These are phyloP conservation scores for Platerodrilus igneus DNA, from an alignment of 2,888 invertebrate species.

Conservation along the genomic window DNA sequence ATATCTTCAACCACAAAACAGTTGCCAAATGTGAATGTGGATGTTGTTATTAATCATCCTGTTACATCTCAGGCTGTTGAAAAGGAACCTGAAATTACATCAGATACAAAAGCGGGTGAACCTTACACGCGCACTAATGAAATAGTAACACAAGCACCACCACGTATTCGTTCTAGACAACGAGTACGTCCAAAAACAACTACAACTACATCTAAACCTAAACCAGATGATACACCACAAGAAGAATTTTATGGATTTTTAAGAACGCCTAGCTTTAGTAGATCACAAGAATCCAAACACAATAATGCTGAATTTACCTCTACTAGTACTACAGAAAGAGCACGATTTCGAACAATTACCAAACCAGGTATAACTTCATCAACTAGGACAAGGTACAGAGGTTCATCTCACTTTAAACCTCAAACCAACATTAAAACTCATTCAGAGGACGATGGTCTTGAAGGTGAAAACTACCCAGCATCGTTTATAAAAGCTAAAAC, in stretches of 20 bases:
- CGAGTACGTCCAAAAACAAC: conserved; percentile 33
- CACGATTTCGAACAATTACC: not conserved
- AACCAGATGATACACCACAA: conserved; percentile 35
- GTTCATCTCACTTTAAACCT: conserved; percentile 52
- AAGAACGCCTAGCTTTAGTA: conserved; percentile 47
- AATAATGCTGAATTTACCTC: conserved; percentile 23
- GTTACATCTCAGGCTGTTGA: conserved; percentile 8
- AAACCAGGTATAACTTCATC: not conserved
- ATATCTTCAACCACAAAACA: conserved; percentile 1
- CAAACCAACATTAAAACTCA: conserved; percentile 40
- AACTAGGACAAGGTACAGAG: conserved; percentile 48
- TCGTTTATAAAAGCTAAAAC: conserved; percentile 36
- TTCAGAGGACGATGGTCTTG: conserved; percentile 43
- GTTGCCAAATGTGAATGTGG: conserved; percentile 25
- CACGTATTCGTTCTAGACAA: conserved; percentile 21
- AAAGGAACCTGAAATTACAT: conserved; percentile 19
- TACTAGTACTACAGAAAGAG: conserved; percentile 4
- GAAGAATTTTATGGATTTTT: conserved; percentile 52
- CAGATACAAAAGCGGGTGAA: conserved; percentile 22
- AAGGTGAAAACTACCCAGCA: conserved; percentile 50
- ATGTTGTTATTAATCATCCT: conserved; percentile 33
- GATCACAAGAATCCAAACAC: conserved; percentile 31
- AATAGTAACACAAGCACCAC: conserved; percentile 23
- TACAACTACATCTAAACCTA: conserved; percentile 28
- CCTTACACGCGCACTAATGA: conserved; percentile 25